Conservation (phyloP, 2,888 invertebrate species). For the Mythimna vitellina region DNA sequence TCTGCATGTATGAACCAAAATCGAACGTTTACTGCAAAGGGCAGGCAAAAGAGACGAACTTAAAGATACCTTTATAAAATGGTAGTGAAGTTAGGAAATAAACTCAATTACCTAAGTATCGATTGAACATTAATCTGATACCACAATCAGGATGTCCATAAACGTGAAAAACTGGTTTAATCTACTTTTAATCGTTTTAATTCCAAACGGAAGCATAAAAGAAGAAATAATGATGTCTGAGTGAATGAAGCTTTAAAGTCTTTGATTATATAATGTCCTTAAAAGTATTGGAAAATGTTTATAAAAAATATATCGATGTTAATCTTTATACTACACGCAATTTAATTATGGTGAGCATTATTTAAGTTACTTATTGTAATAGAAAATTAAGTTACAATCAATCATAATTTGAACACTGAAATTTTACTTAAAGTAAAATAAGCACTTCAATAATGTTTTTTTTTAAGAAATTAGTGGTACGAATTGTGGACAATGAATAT, state of each 20-base stretch:
- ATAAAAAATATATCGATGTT: neutral
- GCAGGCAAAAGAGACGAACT: conserved; percentile 72
- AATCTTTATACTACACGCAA: neutral
- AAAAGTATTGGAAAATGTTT: neutral
- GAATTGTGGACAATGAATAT: too few relatives aligned
- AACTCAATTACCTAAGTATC: conserved; percentile 77
- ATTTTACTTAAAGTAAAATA: too few relatives aligned
- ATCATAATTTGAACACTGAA: too few relatives aligned
- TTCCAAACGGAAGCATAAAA: conserved; percentile 13
- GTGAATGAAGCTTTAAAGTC: neutral
- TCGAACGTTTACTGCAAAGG: conserved; percentile 62
- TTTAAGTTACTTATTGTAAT: too few relatives aligned
- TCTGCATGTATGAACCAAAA: neutral
- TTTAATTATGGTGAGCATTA: too few relatives aligned
- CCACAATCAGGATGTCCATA: conserved; percentile 64
- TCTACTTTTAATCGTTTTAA: conserved; percentile 56
- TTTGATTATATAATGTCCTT: too few relatives aligned
- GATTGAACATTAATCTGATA: conserved; percentile 72
- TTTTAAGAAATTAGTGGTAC: too few relatives aligned
- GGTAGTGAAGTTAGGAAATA: conserved; percentile 72
- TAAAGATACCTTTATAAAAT: conserved; percentile 70
- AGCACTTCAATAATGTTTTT: too few relatives aligned
- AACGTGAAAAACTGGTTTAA: conserved; percentile 58
- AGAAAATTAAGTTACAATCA: too few relatives aligned
- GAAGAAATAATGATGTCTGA: conserved; percentile 16